Evolutionary conservation across 2,888 invertebrate genomes (phyloP), one percentile per base, ranked within the genome.

Genomic region (Leptothorax acervorum): DNA sequence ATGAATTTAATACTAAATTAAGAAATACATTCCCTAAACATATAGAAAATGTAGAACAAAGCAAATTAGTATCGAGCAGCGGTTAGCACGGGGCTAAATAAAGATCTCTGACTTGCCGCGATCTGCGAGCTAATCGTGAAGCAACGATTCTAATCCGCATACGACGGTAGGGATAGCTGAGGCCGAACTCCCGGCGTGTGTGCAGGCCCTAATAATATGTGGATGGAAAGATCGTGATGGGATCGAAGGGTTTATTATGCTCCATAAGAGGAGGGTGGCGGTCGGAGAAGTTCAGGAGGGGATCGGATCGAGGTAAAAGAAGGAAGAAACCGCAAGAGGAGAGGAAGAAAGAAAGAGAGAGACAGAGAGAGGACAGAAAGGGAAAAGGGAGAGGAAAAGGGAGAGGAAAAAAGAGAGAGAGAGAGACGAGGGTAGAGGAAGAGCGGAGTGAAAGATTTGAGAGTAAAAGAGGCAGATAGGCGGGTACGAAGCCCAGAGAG

Each of bases 381-480:
- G 28, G 23, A 15, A 28, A 18, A 23, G 35, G 48, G 8, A 6
- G 55, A 57, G 28, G 23, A 15, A 28, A 18, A 23, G 35, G 48
- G 8, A 6, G 55, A 57, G 28, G 55, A 53, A 82, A 55, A 45
- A 53, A 31, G 57, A 51, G 63, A 62, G 9, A 48, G 39, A 35
- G 39, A 53, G 18, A 15, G 48, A 68, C 48, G 39, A 86, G 71
- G 45, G 66, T 85, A 87, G 86, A 87, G 82, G 88, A 85, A 83
- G 86, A 90, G 89, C 90, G 90, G 94, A 94, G 94, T 93, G 94
- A 94, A 93, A 94, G 94, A 94, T 94, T 94, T 93, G 93, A 94
- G 94, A 94, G 94, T 93, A 93, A 94, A 94, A 93, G 94, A 95
- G 93, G 93, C 93, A 93, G 94, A 94, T 94, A 94, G 94, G 94